Percentiles rank a stretch among this genome's conserved stretches.
Conservation (phyloP, 2,888 invertebrate genomes). For the Iphiclides podalirius region DNA sequence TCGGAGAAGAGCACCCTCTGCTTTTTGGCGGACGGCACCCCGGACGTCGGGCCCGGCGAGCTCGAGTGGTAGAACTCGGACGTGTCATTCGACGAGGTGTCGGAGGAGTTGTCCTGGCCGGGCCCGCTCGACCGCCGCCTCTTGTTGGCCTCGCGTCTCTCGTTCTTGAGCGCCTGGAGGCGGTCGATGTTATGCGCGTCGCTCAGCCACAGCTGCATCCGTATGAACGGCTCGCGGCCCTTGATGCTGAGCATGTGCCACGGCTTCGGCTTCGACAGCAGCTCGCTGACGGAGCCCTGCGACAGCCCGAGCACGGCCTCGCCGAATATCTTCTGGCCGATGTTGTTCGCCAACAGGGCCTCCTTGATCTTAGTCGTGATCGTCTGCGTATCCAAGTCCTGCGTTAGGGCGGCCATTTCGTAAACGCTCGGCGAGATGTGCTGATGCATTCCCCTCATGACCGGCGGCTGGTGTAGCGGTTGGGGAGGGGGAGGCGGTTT, state of each 20-base stretch:
- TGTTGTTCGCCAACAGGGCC: conserved; percentile 96
- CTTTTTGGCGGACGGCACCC: conserved; percentile 93
- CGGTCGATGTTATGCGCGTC: conserved; percentile 97
- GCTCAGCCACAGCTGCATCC: conserved; percentile 98
- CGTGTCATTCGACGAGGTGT: conserved; percentile 93
- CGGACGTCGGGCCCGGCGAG: conserved; percentile 86
- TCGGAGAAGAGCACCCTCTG: conserved; percentile 98
- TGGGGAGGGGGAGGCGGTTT: conserved; percentile 78
- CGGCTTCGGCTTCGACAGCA: conserved; percentile 98
- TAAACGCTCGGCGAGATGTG: conserved; percentile 97
- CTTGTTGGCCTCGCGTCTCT: conserved; percentile 94
- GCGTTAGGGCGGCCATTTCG: conserved; percentile 97
- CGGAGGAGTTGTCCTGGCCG: conserved; percentile 91
- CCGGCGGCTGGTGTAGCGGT: conserved; percentile 82
- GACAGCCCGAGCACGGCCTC: conserved; percentile 98
- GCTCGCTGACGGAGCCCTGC: conserved; percentile 97
- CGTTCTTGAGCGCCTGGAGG: conserved; percentile 93
- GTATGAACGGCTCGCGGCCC: conserved; percentile 96
- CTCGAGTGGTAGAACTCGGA: conserved; percentile 93
- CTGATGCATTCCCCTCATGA: conserved; percentile 87
- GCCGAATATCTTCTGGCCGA: conserved; percentile 99
- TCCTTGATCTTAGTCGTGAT: conserved; percentile 99
- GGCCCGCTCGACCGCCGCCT: conserved; percentile 91
- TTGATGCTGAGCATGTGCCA: conserved; percentile 99
- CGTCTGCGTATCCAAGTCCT: conserved; percentile 96